Evolutionary conservation across 2,113 vertebrate species (phyloP), one percentile per base, ranked within the genome.

Genomic region (Takifugu flavidus): DNA sequence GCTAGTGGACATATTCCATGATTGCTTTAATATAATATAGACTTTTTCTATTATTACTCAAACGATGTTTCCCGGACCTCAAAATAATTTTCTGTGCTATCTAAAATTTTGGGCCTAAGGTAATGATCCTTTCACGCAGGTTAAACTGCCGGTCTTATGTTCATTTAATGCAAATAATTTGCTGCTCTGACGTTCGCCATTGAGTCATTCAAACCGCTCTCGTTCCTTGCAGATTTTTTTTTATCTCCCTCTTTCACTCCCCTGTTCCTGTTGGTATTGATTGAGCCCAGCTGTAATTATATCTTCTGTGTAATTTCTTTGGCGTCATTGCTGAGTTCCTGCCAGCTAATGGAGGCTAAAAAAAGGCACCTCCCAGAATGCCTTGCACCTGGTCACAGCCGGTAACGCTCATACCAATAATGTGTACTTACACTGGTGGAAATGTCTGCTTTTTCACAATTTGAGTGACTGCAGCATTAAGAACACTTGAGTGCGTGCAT

Each of bases 211-310:
- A 80, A 68, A 75, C 59, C 31, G 59, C 66, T 80, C 66, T 72
- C 34, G 34, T 81, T 62, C 54, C 62, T 75, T 63, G 57, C 56
- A 44, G 54, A 13, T 59, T 72, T 67, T 73, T 58, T 72, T 51
- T 45, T 3, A 47, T 62, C 66, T 56, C 53, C 31, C 49, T 52
- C 67, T 71, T 81, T 79, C 79, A 65, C 62, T 63, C 75, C 55
- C 56, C 65, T 72, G 67, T 72, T 85, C 79, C 60, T 77, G 78
- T 79, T 63, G 56, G 64, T 78, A 82, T 85, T 83, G 83, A 86
- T 82, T 86, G 80, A 85, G 75, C 72, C 73, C 59, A 49, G 70
- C 82, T 86, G 85, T 84, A 85, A 87, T 86, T 82, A 81, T 78
- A 82, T 85, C 77, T 75, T 80, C 72, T 68, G 62, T 76, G 75